Conservation (phyloP, 2,113 vertebrate genomes). For the Myotis brandtii region DNA sequence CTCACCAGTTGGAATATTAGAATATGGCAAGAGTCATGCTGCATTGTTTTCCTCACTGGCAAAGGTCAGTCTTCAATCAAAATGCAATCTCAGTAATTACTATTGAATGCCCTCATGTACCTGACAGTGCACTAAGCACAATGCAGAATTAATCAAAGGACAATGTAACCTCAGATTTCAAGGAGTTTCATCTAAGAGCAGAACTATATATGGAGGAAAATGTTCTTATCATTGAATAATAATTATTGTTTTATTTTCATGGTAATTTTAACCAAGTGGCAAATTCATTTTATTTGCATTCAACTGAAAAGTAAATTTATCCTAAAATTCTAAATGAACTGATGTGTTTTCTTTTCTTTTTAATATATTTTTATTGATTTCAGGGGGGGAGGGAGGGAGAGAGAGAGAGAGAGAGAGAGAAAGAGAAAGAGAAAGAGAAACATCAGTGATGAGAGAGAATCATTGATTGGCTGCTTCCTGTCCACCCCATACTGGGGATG, state of each 20-base stretch:
- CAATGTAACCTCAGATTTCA: background rate
- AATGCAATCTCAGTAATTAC: slow-evolving; percentile 58
- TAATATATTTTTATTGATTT: too few species aligned
- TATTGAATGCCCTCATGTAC: background rate
- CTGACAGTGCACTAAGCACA: background rate
- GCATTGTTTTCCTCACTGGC: background rate
- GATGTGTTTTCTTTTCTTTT: background rate
- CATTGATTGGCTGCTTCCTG: too few species aligned
- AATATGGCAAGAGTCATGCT: background rate
- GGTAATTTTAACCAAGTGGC: background rate
- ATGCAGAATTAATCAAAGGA: slow-evolving; percentile 46
- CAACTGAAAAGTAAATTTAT: background rate
- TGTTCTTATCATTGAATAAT: background rate
- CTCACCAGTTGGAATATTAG: slow-evolving; percentile 4
- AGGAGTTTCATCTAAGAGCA: background rate
- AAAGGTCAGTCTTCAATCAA: slow-evolving; percentile 62
- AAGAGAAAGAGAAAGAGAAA: too few species aligned
- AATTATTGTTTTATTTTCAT: background rate
- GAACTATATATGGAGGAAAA: background rate
- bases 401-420: too few species aligned
- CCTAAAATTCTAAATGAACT: background rate
- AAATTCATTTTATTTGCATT: slow-evolving; percentile 33
- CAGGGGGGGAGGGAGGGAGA: too few species aligned
- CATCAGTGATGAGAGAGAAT: too few species aligned
- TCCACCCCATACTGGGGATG: too few species aligned